Percentiles rank a stretch among this genome's conserved stretches.
Evolutionary conservation across 2,113 vertebrate genomes (phyloP).

Genomic region (Agapornis roseicollis): DNA sequence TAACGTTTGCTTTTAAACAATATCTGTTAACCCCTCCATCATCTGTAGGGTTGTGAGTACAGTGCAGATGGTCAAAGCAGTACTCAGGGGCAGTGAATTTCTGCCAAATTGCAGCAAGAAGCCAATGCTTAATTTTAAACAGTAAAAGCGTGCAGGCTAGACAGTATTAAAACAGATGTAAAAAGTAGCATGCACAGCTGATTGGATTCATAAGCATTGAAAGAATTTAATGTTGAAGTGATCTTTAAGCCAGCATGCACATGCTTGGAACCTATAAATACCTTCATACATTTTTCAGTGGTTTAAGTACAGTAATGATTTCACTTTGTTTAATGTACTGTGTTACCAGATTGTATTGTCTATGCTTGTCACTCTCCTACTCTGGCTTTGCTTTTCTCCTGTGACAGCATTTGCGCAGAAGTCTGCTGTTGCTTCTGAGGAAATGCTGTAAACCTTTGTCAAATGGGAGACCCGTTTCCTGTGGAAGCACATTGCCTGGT

Average conservation of each 20-base stretch:
- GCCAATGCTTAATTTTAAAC: not conserved
- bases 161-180: not conserved
- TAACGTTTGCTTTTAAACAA: not conserved
- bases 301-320: constrained; percentile 30
- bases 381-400: not conserved
- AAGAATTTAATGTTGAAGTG: constrained; percentile 14
- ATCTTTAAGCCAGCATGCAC: not conserved
- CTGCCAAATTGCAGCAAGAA: not conserved
- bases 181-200: not conserved
- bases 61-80: not conserved
- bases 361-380: not conserved
- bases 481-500: not conserved
- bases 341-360: not conserved
- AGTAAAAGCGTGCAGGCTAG: not conserved
- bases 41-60: not conserved
- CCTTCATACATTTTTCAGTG: constrained; percentile 1
- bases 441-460: constrained; percentile 5
- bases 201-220: not conserved
- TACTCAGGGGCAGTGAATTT: not conserved
- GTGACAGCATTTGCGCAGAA: not conserved
- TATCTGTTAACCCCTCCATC: not conserved
- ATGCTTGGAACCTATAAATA: constrained; percentile 19
- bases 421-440: not conserved
- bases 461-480: not conserved
- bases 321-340: not conserved